Base-by-base conservation (phyloP, 2,113 vertebrate genomes). In the Nerophis lumbriciformis region DNA sequence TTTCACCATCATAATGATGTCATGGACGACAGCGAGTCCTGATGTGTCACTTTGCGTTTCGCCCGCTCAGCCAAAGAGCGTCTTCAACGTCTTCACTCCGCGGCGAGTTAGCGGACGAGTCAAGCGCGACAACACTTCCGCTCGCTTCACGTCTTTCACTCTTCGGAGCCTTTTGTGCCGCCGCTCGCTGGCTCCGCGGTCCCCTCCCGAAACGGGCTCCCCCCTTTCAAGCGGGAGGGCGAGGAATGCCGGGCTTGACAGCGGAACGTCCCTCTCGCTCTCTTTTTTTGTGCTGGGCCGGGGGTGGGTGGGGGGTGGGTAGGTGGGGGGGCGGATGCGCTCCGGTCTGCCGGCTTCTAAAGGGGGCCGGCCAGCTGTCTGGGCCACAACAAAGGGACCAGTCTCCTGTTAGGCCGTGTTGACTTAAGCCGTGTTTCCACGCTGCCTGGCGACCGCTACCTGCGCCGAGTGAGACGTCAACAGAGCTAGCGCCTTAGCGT, bases 341-440 rank as follows among this genome's bases (percentile, higher is more conserved):
- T 90, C 89, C 89, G 91, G 90, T 88, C 92, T 92, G 82, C 72
- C 72, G 80, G 79, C 12, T 71, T 83, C 95, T 92, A 95, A 94
- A 91, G 69, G 90, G 89, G 88, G 89, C 90, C 79, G 92, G 92
- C 89, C 93, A 94, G 93, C 93, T 94, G 92, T 88, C 76, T 81
- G 83, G 81, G 79, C 77, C 68, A 56, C 77, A 87, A 93, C 92
- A 94, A 95, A 94, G 87, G 91, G 89, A 88, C 80, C 85, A 87
- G 84, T 94, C 86, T 90, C 87, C 90, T 86, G 80, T 92, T 84
- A 72, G 86, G 38, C 87, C 79, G 88, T 94, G 92, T 96, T 95
- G 93, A 92, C 92, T 94, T 87, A 93, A 90, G 89, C 88, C 88
- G 90, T 85, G 79, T 90, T 90, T 85, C 90, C 90, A 86, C 90